phyloP scores from a whole-genome alignment of 1,140 invertebrate genomes.

The Aphis gossypii region DNA sequence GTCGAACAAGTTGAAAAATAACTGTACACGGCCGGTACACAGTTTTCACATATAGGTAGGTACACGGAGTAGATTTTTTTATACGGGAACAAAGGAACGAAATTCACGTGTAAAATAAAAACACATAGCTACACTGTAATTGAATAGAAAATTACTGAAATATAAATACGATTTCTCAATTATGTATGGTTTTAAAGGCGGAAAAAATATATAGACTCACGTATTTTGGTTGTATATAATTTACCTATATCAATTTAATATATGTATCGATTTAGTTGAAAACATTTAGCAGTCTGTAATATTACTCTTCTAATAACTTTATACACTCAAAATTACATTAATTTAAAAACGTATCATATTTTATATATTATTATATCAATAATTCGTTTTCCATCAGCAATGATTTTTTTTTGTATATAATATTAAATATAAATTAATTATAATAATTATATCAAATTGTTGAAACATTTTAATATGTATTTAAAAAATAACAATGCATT shows the following conservation, averaged over 20 bases:
- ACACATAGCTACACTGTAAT: neutral
- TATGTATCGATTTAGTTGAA: neutral
- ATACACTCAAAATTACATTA: neutral
- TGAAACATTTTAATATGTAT: neutral
- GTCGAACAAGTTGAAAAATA: constrained; percentile 42
- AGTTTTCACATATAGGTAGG: constrained; percentile 29
- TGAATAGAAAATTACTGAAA: neutral
- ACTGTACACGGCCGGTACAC: neutral
- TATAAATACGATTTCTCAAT: neutral
- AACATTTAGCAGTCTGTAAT: neutral
- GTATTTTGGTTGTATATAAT: neutral
- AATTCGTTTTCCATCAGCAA: neutral
- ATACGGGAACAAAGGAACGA: constrained; percentile 15
- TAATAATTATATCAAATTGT: neutral
- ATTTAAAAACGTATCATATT: neutral
- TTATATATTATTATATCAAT: neutral
- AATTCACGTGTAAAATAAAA: constrained; percentile 1
- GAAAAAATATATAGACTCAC: neutral
- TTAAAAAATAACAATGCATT: neutral
- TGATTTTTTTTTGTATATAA: neutral
- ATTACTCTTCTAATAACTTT: neutral
- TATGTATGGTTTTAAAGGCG: neutral
- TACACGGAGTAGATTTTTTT: constrained; percentile 11
- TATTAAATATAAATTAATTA: neutral
- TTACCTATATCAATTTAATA: no score